Base-by-base conservation (phyloP, 1,140 invertebrate species). In the Littorina saxatilis region DNA sequence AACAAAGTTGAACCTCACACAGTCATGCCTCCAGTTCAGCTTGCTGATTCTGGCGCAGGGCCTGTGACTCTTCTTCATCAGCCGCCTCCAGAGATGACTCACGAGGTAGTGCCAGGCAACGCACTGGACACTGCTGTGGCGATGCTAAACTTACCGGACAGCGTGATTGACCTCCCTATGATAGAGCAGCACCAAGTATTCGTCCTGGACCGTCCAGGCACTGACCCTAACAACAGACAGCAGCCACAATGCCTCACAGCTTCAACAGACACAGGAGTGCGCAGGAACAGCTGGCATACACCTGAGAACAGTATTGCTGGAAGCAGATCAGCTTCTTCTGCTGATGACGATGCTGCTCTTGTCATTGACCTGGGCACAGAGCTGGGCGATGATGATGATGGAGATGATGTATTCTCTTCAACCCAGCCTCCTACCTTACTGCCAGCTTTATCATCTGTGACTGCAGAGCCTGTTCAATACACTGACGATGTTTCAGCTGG, bases 231-330 rank as follows among this genome's bases (percentile, higher is more conserved):
- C 29, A 76, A 27, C 32, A 32, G 35, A 13, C 66, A 68, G 66
- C 35, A 32, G 23, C 3, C 35, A 39, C 11, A 7, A 2, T 32
- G 32, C 20, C 15, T 13, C 35, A 11, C 70, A 20, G 13, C 68
- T 13, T 37, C 1, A 15, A 40, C 68, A 4, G 20, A 29, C 58
- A 9, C 58, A 7, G 37, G 35, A 5, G 4, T 32, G 7, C 39
- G 70, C 2, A 47, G 70, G 27, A 73, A 52, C 76, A 78, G 76
- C 58, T 78, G 76, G 76, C 76, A 78, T 58, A 78, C 76, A 20
- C 76, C 76, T 1, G 55, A 78, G 47, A 27, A 77, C 74, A 77
- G 74, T 58, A 40, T 63, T 37, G 37, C 37, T 35, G 74, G 55
- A 20, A 76, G 74, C 27, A 39, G 74, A 15, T 58, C 74, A 5